Evolutionary conservation across 2,888 invertebrate genomes (phyloP).

Genomic region (Megamerina dolium): DNA sequence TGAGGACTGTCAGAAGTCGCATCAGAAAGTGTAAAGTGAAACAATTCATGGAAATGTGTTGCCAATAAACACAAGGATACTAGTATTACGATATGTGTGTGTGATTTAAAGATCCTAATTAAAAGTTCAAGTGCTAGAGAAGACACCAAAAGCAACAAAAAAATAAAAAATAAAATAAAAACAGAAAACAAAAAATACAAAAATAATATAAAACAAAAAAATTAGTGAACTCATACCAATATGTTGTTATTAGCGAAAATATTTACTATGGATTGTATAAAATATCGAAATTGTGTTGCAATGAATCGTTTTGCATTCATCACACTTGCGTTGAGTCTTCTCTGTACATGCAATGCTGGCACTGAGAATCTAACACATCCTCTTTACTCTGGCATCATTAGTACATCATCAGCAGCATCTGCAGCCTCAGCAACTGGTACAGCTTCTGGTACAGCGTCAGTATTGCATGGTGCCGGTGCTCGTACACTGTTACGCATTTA

Average conservation of each 20-base stretch:
- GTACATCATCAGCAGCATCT: neutral
- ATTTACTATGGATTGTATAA: slow-evolving; percentile 14
- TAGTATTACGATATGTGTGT: no score
- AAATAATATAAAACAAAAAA: slow-evolving; percentile 3
- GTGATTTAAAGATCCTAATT: no score
- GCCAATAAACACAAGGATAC: no score
- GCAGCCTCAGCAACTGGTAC: slow-evolving; percentile 1
- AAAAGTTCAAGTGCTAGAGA: no score
- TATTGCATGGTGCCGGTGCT: slow-evolving; percentile 55
- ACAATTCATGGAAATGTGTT: neutral
- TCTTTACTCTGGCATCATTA: neutral
- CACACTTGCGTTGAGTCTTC: slow-evolving; percentile 16
- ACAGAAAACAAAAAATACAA: neutral
- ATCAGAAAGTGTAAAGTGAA: slow-evolving; percentile 9
- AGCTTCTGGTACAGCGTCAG: neutral
- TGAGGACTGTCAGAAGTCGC: slow-evolving; percentile 50
- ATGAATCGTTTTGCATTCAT: no score
- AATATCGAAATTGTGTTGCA: no score
- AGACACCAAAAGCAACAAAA: no score
- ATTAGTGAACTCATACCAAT: slow-evolving; percentile 9
- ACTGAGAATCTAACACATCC: slow-evolving; percentile 36
- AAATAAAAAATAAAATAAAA: slow-evolving; percentile 9
- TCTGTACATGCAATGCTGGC: slow-evolving; percentile 30
- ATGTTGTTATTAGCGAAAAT: slow-evolving; percentile 11
- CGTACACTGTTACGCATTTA: slow-evolving; percentile 65